Conservation (phyloP, 2,797 vertebrate genomes). For the Silurus lanzhouensis region DNA sequence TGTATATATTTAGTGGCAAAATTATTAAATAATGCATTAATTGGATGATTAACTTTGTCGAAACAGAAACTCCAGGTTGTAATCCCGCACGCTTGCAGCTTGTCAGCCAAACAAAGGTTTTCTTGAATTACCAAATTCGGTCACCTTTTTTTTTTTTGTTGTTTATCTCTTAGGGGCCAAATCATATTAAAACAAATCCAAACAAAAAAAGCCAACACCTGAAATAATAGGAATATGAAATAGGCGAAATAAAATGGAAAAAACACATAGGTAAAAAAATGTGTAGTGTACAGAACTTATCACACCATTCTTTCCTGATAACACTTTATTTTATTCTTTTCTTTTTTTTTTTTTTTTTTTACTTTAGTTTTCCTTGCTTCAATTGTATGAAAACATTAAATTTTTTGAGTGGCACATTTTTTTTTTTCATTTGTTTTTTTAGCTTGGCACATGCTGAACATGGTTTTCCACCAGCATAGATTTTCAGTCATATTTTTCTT, state of each 20-base stretch:
- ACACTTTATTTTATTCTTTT: neutral
- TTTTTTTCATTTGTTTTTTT: neutral
- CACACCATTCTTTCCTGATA: conserved; percentile 19
- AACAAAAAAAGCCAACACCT: neutral
- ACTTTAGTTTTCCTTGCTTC: conserved; percentile 4
- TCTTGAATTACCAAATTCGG: conserved; percentile 44
- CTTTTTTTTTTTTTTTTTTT: conserved; percentile 1
- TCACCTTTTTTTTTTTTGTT: neutral
- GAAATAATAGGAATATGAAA: too few relatives aligned
- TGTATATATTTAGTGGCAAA: conserved; percentile 35
- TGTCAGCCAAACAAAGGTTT: conserved; percentile 29
- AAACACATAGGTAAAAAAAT: conserved; percentile 34
- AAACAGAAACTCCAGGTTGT: conserved; percentile 53
- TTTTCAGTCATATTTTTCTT: neutral
- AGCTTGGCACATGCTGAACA: conserved; percentile 33
- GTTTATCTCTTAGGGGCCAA: conserved; percentile 27
- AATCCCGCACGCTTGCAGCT: conserved; percentile 42
- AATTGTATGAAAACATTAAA: conserved; percentile 25
- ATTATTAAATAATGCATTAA: conserved; percentile 58
- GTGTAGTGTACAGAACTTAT: conserved; percentile 29
- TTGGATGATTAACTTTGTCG: conserved; percentile 57
- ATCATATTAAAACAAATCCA: too few relatives aligned
- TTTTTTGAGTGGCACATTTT: conserved; percentile 9
- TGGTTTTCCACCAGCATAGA: conserved; percentile 7
- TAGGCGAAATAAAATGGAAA: conserved; percentile 33